Percentiles rank a stretch among this genome's conserved stretches.
Conservation (phyloP, 2,888 invertebrate species). For the Ferrisia virgata region DNA sequence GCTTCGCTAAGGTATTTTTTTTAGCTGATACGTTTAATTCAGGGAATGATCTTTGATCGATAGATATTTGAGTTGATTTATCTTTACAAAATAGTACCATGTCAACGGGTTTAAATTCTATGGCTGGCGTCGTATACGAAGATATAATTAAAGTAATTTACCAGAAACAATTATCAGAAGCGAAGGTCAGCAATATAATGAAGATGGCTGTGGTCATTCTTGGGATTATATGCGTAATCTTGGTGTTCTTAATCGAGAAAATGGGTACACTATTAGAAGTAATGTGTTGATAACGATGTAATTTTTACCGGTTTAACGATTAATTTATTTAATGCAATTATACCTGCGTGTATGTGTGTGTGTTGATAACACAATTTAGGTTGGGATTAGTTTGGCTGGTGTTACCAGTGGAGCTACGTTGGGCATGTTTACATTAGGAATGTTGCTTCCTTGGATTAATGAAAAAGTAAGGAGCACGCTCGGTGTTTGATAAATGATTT, state of each 20-base stretch:
- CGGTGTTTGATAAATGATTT: too few relatives aligned
- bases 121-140: slow-evolving; percentile 75
- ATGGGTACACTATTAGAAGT: slow-evolving; percentile 66
- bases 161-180: slow-evolving; percentile 63
- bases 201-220: slow-evolving; percentile 66
- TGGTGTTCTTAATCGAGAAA: slow-evolving; percentile 70
- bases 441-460: slow-evolving; percentile 51
- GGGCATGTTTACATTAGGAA: slow-evolving; percentile 51
- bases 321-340: neutral
- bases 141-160: slow-evolving; percentile 71
- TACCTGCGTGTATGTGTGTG: too few relatives aligned
- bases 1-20: slow-evolving; percentile 71
- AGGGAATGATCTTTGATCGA: too few relatives aligned
- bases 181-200: slow-evolving; percentile 66
- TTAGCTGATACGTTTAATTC: neutral
- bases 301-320: too few relatives aligned
- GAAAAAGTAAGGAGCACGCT: slow-evolving; percentile 49
- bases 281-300: slow-evolving; percentile 33
- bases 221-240: slow-evolving; percentile 63
- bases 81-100: slow-evolving; percentile 60
- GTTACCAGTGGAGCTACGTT: slow-evolving; percentile 51
- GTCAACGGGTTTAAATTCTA: slow-evolving; percentile 75
- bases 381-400: slow-evolving; percentile 50
- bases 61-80: too few relatives aligned
- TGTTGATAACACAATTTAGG: slow-evolving; percentile 49